Evolutionary conservation across 2,888 invertebrate species (phyloP).

Genomic region (Eristalis tenax): DNA sequence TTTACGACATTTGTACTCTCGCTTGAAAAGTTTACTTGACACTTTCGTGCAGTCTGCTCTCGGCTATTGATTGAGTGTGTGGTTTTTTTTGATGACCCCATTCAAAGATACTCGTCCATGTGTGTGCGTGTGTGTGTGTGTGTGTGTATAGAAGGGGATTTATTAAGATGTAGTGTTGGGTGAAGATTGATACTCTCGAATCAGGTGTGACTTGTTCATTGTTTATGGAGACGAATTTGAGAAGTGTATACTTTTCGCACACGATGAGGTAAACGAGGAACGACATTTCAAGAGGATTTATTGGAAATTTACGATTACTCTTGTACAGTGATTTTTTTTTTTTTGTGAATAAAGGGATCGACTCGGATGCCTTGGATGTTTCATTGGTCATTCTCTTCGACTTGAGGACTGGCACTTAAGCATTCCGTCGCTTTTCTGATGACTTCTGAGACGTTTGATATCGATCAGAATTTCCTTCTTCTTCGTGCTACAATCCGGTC

Average conservation of each 20-base stretch:
- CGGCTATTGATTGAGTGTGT: conserved; percentile 32
- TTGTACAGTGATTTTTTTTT: not conserved
- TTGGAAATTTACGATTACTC: not conserved
- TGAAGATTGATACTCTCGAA: not conserved
- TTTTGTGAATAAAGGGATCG: not conserved
- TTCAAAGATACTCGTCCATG: not conserved
- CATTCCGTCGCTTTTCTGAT: not conserved
- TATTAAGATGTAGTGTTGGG: not conserved
- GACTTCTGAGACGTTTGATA: not conserved
- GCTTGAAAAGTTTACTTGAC: conserved; percentile 36
- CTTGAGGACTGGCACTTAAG: not conserved
- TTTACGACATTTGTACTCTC: conserved; percentile 13
- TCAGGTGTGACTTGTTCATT: not conserved
- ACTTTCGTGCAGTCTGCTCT: conserved; percentile 12
- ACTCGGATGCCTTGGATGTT: no score
- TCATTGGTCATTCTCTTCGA: no score
- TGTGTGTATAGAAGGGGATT: not conserved
- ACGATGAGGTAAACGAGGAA: not conserved
- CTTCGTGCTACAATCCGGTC: no score
- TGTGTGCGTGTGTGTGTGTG: no score
- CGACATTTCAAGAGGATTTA: not conserved
- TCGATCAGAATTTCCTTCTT: no score
- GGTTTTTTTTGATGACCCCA: conserved; percentile 9
- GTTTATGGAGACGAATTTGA: not conserved
- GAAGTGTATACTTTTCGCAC: not conserved